phyloP scores from a whole-genome alignment of 2,888 invertebrate species.

The Eristalis arbustorum region DNA sequence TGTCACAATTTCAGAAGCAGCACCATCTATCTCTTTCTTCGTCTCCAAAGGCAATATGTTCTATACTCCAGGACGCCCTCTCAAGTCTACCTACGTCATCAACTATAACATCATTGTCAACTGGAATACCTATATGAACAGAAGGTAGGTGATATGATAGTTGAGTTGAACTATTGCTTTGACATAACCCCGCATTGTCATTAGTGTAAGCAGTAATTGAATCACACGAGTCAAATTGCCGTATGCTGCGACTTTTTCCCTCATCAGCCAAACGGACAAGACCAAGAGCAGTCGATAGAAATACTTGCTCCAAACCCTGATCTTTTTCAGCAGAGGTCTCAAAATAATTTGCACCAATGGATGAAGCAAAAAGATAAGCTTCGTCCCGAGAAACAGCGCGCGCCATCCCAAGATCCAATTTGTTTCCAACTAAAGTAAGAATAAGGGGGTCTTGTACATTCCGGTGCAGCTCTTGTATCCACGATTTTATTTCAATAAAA shows the following conservation, averaged over 20 bases:
- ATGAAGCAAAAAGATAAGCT: slow-evolving; percentile 87
- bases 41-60: slow-evolving; percentile 86
- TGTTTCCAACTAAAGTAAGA: slow-evolving; percentile 91
- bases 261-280: slow-evolving; percentile 83
- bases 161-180: slow-evolving; percentile 71
- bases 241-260: slow-evolving; percentile 81
- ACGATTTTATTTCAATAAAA: slow-evolving; percentile 90
- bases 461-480: slow-evolving; percentile 89
- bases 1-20: slow-evolving; percentile 80
- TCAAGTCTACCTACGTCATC: slow-evolving; percentile 85
- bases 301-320: slow-evolving; percentile 89
- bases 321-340: slow-evolving; percentile 91
- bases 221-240: slow-evolving; percentile 84
- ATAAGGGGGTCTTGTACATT: slow-evolving; percentile 91
- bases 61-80: slow-evolving; percentile 84
- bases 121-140: slow-evolving; percentile 78
- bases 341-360: slow-evolving; percentile 91
- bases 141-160: slow-evolving; percentile 77
- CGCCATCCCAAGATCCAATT: slow-evolving; percentile 86
- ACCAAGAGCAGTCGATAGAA: slow-evolving; percentile 84
- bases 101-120: slow-evolving; percentile 83
- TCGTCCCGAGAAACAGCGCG: slow-evolving; percentile 86
- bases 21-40: slow-evolving; percentile 83
- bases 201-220: slow-evolving; percentile 78
- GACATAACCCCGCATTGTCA: slow-evolving; percentile 75